Conservation (phyloP, 2,888 invertebrate genomes). For the Sphaerophoria rueppellii region DNA sequence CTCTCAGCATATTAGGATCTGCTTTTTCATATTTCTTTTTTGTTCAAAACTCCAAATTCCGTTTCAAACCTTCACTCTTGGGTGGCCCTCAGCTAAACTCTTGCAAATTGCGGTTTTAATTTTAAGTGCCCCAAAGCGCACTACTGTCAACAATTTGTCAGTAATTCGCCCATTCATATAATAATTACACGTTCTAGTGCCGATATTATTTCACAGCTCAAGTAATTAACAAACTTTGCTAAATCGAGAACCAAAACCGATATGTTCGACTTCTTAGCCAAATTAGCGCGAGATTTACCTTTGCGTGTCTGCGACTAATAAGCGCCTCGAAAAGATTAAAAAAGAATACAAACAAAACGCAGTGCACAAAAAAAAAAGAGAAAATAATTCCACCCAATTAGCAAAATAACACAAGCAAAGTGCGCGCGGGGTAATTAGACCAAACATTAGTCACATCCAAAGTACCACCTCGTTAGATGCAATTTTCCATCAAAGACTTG, state of each 20-base stretch:
- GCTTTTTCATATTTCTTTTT: too few species aligned
- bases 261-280: conserved; percentile 48
- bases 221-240: conserved; percentile 52
- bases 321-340: conserved; percentile 48
- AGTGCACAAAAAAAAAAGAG: conserved; percentile 12
- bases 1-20: too few species aligned
- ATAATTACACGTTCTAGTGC: conserved; percentile 21
- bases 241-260: conserved; percentile 29
- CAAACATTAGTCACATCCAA: conserved; percentile 71
- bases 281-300: conserved; percentile 63
- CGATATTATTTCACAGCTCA: conserved; percentile 20
- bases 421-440: conserved; percentile 66
- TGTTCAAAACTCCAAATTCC: too few species aligned
- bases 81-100: too few species aligned
- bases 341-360: background rate
- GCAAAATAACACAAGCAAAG: conserved; percentile 63
- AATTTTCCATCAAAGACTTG: conserved; percentile 57
- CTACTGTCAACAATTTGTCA: conserved; percentile 55
- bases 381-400: conserved; percentile 63
- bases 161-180: conserved; percentile 1
- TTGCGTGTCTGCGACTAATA: conserved; percentile 64
- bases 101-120: background rate
- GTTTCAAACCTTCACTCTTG: too few species aligned
- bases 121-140: conserved; percentile 15
- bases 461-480: conserved; percentile 69